Evolutionary conservation across 2,113 vertebrate species (phyloP).

Genomic region (Gavia stellata): DNA sequence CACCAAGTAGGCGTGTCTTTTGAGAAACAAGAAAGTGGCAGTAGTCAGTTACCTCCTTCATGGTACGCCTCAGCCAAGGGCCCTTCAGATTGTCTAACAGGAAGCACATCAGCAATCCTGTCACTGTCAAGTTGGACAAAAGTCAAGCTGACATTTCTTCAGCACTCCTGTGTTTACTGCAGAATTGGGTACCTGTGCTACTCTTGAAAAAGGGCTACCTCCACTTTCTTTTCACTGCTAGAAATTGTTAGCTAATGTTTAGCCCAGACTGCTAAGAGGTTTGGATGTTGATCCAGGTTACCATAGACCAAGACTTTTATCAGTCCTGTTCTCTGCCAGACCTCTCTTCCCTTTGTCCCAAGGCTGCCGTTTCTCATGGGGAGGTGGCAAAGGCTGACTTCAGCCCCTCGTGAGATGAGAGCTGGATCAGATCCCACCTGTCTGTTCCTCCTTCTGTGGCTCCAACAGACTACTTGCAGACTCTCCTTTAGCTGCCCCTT

Average conservation of each 20-base stretch:
- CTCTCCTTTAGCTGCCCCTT: not conserved
- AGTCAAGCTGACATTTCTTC: not conserved
- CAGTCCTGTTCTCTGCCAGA: not conserved
- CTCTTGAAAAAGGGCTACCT: not conserved
- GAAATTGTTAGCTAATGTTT: not conserved
- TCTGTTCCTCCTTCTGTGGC: not conserved
- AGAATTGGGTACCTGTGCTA: not conserved
- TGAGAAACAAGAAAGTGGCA: accelerated
- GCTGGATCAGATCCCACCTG: not conserved
- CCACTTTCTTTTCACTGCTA: not conserved
- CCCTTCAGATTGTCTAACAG: not conserved
- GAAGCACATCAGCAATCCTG: not conserved
- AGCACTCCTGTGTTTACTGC: not conserved
- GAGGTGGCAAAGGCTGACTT: not conserved
- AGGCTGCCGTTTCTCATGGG: not conserved
- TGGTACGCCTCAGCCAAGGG: not conserved
- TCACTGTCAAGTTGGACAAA: not conserved
- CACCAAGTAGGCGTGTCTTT: not conserved
- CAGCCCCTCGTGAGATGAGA: not conserved
- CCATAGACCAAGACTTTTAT: not conserved
- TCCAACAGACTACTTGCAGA: not conserved
- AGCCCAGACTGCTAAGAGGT: not conserved
- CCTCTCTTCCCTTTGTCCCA: not conserved
- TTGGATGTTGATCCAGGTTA: not conserved
- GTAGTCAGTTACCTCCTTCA: not conserved